Evolutionary conservation across 2,888 invertebrate genomes (phyloP).

Genomic region (Abrostola tripartita): DNA sequence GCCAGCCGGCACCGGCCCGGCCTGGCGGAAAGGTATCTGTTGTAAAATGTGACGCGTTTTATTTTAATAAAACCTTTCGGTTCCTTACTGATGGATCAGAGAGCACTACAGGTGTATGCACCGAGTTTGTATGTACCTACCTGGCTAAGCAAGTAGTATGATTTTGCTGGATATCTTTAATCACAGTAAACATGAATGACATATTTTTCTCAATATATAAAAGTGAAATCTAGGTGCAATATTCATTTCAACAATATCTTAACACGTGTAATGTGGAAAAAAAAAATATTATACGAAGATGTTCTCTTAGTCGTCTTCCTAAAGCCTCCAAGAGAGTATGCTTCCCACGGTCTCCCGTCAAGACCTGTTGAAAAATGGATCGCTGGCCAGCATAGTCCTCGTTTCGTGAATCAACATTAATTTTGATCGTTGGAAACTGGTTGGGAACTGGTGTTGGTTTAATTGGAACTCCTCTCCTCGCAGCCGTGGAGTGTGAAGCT

Average conservation of each 20-base stretch:
- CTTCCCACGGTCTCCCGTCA: neutral
- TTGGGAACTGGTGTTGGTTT: conserved; percentile 25
- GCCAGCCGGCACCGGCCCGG: conserved; percentile 27
- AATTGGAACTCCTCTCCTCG: conserved; percentile 11
- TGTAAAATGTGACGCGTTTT: conserved; percentile 30
- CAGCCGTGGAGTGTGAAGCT: neutral
- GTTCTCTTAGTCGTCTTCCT: too few relatives aligned
- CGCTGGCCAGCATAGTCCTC: neutral
- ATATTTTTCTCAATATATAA: too few relatives aligned
- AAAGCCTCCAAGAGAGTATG: too few relatives aligned
- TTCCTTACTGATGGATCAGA: neutral
- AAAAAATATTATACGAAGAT: too few relatives aligned
- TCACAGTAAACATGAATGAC: too few relatives aligned
- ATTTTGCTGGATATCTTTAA: too few relatives aligned
- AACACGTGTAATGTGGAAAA: too few relatives aligned
- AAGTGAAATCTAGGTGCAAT: too few relatives aligned
- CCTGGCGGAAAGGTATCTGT: neutral
- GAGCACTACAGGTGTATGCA: neutral
- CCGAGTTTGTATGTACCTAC: neutral
- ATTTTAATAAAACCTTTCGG: conserved; percentile 11
- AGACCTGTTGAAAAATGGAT: conserved; percentile 6
- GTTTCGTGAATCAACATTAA: conserved; percentile 4
- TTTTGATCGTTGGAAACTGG: conserved; percentile 15
- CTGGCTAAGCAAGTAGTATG: too few relatives aligned
- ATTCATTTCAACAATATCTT: too few relatives aligned